phyloP scores from a whole-genome alignment of 2,797 vertebrate genomes.

The Sebastes iracundus region DNA sequence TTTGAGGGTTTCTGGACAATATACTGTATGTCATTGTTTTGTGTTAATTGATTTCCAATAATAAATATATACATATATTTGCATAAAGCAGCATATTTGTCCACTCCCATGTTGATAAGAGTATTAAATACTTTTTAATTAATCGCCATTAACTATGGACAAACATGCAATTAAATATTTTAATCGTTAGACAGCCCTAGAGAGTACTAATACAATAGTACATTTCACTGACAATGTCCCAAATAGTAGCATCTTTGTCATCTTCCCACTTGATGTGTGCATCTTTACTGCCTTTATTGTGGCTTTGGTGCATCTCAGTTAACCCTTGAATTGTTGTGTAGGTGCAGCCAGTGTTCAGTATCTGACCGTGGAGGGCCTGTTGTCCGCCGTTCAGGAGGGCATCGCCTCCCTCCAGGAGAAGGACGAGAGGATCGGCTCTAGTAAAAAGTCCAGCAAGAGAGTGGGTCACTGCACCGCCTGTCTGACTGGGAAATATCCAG shows the following conservation, averaged over 20 bases:
- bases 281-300: not conserved
- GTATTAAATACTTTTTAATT: too few species aligned
- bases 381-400: constrained; percentile 91
- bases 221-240: not conserved
- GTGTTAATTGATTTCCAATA: too few species aligned
- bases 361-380: constrained; percentile 93
- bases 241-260: not conserved
- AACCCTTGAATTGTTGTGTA: constrained; percentile 46
- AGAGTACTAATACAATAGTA: not conserved
- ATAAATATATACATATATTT: too few species aligned
- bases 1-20: too few species aligned
- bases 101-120: too few species aligned
- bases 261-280: not conserved
- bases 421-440: constrained; percentile 74
- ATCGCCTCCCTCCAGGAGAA: constrained; percentile 79
- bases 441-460: constrained; percentile 66
- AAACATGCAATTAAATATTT: too few species aligned
- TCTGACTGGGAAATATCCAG: constrained; percentile 95
- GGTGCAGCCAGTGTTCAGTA: constrained; percentile 96
- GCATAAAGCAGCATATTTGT: too few species aligned
- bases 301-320: not conserved
- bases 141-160: too few species aligned
- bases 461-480: constrained; percentile 94
- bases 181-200: too few species aligned
- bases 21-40: too few species aligned